Conservation (phyloP, 2,888 invertebrate genomes). For the Drosophila meridionalis region DNA sequence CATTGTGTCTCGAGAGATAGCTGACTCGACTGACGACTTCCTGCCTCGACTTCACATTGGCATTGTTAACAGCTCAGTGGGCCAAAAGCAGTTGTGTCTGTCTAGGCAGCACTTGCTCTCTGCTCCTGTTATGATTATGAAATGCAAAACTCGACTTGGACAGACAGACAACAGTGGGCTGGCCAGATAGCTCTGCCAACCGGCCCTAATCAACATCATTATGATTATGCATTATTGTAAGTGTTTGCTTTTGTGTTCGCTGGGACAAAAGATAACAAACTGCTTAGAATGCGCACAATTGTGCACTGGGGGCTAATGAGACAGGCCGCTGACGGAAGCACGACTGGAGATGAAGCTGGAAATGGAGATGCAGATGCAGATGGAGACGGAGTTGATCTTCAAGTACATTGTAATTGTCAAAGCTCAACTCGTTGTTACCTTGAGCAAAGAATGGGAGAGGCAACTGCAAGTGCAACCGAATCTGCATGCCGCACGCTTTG, state of each 20-base stretch:
- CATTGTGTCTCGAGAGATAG: constrained; percentile 50
- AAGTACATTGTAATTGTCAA: constrained; percentile 46
- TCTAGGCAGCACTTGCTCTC: constrained; percentile 1
- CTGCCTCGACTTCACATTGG: constrained; percentile 36
- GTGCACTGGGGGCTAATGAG: constrained; percentile 60
- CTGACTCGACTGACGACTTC: constrained; percentile 39
- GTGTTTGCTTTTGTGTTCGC: constrained; percentile 32
- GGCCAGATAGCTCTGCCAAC: neutral
- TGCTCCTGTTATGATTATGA: constrained; percentile 66
- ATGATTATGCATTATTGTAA: constrained; percentile 40
- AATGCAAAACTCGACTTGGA: constrained; percentile 46
- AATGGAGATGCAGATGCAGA: neutral
- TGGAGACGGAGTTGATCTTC: constrained; percentile 14
- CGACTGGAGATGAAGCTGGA: constrained; percentile 24
- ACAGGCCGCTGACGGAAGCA: constrained; percentile 68
- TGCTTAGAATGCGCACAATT: constrained; percentile 65
- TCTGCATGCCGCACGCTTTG: constrained; percentile 56
- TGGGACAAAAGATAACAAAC: constrained; percentile 56
- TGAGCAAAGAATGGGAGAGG: constrained; percentile 47
- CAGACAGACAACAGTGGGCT: neutral
- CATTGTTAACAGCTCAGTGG: constrained; percentile 52
- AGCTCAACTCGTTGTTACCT: constrained; percentile 27
- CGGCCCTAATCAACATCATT: constrained; percentile 17
- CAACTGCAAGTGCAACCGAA: constrained; percentile 20
- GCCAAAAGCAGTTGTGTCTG: constrained; percentile 27